These are phyloP conservation scores for Alces alces DNA, from an alignment of 2,113 vertebrate genomes.

Conservation along the genomic window DNA sequence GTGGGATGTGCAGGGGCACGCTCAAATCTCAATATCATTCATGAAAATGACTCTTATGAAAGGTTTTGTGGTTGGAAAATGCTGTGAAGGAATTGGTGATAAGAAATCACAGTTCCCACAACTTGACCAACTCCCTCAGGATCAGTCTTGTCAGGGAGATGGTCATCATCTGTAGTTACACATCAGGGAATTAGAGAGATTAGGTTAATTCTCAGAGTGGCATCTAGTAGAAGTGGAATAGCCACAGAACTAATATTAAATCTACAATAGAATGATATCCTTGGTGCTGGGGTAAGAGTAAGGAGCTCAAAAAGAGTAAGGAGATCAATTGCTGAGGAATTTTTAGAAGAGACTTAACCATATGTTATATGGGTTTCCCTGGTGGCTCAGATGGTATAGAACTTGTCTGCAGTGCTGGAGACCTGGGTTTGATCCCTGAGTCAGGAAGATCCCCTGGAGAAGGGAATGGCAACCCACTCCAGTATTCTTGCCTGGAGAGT, in stretches of 20 bases:
- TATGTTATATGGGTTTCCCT: background rate
- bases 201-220: background rate
- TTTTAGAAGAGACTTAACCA: background rate
- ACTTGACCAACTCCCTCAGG: background rate
- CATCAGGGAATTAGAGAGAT: background rate
- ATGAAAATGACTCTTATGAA: background rate
- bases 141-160: background rate
- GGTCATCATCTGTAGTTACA: background rate
- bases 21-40: background rate
- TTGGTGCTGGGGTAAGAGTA: background rate
- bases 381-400: background rate
- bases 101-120: background rate
- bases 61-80: background rate
- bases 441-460: background rate
- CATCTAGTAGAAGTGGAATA: background rate
- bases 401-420: background rate
- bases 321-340: background rate
- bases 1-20: background rate
- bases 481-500: background rate
- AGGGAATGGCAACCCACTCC: background rate
- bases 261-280: background rate
- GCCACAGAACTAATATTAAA: background rate
- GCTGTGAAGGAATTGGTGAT: background rate
- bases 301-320: constrained; percentile 19
- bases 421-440: background rate